phyloP scores from a whole-genome alignment of 2,113 vertebrate species.

The Gavia stellata region DNA sequence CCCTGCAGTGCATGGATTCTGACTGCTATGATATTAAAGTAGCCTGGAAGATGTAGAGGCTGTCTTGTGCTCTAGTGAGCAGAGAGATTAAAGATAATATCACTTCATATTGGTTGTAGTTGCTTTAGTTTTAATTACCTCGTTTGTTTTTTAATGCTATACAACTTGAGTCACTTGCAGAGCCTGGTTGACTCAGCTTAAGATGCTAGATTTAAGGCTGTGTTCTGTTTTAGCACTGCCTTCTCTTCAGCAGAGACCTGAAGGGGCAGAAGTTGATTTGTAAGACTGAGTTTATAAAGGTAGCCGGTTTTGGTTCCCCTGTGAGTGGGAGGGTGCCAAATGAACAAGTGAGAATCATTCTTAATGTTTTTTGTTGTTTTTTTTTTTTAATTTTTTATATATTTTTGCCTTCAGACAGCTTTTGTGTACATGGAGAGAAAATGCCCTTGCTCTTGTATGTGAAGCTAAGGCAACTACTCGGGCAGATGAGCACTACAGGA shows the following conservation, averaged over 20 bases:
- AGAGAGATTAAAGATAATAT: not conserved
- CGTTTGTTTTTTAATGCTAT: not conserved
- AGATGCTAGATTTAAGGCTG: not conserved
- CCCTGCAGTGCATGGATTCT: not conserved
- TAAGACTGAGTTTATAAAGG: not conserved
- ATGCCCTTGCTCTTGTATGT: slow-evolving; percentile 2
- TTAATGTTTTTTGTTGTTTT: not conserved
- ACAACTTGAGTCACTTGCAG: not conserved
- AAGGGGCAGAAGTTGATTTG: not conserved
- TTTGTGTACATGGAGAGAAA: slow-evolving; percentile 75
- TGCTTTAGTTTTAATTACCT: not conserved
- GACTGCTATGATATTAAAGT: not conserved
- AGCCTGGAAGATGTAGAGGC: not conserved
- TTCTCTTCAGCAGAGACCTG: not conserved
- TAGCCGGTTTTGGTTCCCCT: not conserved
- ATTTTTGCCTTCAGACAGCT: slow-evolving; percentile 50
- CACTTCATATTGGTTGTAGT: not conserved
- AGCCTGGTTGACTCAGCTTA: not conserved
- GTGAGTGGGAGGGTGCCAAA: not conserved
- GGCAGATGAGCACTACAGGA: slow-evolving; percentile 72
- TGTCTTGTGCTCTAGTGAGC: not conserved
- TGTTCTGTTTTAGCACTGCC: not conserved
- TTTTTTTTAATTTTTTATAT: not conserved
- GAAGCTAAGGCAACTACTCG: slow-evolving; percentile 26
- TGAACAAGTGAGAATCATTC: not conserved